Evolutionary conservation across 92 coral and sea anemone species (phyloP), one percentile per base, ranked within the genome.

Genomic region (Epizoanthus ramosus): DNA sequence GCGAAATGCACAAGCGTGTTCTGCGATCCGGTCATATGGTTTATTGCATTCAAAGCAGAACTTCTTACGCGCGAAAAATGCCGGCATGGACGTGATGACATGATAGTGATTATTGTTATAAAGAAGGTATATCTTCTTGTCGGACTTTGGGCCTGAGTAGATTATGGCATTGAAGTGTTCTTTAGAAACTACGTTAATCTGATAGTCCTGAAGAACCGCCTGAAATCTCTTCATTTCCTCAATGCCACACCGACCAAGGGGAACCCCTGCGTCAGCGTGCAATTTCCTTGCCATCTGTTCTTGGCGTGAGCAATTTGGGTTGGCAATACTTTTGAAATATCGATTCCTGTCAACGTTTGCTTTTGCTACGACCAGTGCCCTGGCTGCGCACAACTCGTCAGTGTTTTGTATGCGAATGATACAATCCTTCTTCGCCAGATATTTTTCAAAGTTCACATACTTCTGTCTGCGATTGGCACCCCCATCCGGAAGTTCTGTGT

Each of bases 191-290:
- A 61, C 52, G 7, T 4, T 65, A 5, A 86, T 71, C 39, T 87
- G 90, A 25, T 73, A 87, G 0, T 87, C 66, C 0, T 5, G 0
- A 0, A 81, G 45, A 28, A 56, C 16, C 5, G 17, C 58, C 67
- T 87, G 86, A 35, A 87, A 81, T 39, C 6, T 35, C 2, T 79
- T 71, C 9, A 86, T 70, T 71, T 86, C 80, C 18, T 71, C 80
- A 9, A 71, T n/a, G 1, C 85, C 81, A 59, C 85, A 86, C 0
- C 25, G 66, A 15, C 75, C 65, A 37, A 80, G 22, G 0, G 45
- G 85, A 0, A 80, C 85, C 65, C 21, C 37, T n/a, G 75, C 65
- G 23, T 70, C 81, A 1, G 21, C 47, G 33, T 86, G 85, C 7
- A 86, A 64, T 15, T 61, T 4, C 14, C 31, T 57, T 6, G 79